A percentile compares a stretch with the other conserved stretches of the same genome.
phyloP scores from a whole-genome alignment of 2,888 invertebrate species.

The Autographa gamma region DNA sequence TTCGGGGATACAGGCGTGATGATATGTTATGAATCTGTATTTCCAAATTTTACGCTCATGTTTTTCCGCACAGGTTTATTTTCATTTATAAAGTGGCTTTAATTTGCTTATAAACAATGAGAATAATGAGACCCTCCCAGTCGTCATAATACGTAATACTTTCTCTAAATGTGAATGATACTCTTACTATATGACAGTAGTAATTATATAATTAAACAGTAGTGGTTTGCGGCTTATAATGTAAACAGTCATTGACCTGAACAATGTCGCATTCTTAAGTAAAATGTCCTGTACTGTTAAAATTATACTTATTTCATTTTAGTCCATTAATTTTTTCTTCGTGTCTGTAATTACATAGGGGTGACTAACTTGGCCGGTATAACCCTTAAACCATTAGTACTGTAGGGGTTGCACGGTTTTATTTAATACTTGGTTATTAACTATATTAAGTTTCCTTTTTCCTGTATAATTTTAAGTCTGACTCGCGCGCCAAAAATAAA shows the following conservation, averaged over 20 bases:
- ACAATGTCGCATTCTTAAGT: constrained; percentile 12
- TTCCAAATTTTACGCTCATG: no score
- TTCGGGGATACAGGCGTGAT: no score
- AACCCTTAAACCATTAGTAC: background rate
- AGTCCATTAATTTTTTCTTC: constrained; percentile 18
- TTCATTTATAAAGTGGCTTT: no score
- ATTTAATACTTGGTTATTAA: background rate
- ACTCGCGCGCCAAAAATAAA: no score
- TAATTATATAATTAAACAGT: constrained; percentile 9
- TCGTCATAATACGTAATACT: background rate
- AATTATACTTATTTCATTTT: constrained; percentile 11
- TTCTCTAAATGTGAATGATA: background rate
- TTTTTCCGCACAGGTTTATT: background rate
- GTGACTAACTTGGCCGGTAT: background rate
- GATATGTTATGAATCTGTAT: no score
- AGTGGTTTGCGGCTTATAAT: constrained; percentile 3
- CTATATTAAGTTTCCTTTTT: no score
- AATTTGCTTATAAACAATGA: no score
- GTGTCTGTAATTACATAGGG: constrained; percentile 30
- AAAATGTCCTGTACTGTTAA: constrained; percentile 12
- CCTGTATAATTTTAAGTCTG: no score
- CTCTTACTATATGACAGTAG: background rate
- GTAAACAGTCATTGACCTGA: constrained; percentile 14
- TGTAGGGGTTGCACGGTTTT: background rate
- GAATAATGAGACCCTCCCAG: no score